Conservation (phyloP, 92 coral and sea anemone species). For the Actinostola sp. region DNA sequence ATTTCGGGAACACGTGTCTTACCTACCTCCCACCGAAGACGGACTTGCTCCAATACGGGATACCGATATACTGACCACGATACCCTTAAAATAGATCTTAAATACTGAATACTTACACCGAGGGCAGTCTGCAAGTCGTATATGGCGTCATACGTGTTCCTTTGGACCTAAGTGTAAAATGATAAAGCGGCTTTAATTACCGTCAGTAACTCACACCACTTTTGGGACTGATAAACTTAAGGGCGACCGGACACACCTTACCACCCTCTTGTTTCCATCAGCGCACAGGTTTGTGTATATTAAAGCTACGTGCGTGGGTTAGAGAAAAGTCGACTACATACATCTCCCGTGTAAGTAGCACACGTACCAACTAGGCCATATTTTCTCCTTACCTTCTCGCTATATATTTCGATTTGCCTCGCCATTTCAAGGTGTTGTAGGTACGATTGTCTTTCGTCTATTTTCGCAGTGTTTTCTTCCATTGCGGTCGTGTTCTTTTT, state of each 20-base stretch:
- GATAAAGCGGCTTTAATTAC: no score
- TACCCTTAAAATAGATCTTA: slow-evolving; percentile 9
- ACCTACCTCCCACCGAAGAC: neutral
- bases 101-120: slow-evolving; percentile 12
- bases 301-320: no score
- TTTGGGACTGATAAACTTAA: no score
- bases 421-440: slow-evolving; percentile 10
- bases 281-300: no score
- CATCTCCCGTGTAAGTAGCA: no score
- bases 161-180: no score
- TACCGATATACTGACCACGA: slow-evolving; percentile 7
- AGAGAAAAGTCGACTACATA: no score
- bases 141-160: slow-evolving; percentile 12
- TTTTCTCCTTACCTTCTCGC: no score
- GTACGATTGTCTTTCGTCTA: slow-evolving; percentile 6
- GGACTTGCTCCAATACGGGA: neutral
- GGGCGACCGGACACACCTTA: no score
- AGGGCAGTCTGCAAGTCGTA: slow-evolving; percentile 3
- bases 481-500: slow-evolving; percentile 1
- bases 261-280: no score
- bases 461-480: neutral
- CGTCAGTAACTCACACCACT: no score
- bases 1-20: neutral
- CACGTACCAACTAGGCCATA: no score
- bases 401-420: slow-evolving; percentile 5